Conservation (phyloP, 2,888 invertebrate species). For the Eupithecia subumbrata region DNA sequence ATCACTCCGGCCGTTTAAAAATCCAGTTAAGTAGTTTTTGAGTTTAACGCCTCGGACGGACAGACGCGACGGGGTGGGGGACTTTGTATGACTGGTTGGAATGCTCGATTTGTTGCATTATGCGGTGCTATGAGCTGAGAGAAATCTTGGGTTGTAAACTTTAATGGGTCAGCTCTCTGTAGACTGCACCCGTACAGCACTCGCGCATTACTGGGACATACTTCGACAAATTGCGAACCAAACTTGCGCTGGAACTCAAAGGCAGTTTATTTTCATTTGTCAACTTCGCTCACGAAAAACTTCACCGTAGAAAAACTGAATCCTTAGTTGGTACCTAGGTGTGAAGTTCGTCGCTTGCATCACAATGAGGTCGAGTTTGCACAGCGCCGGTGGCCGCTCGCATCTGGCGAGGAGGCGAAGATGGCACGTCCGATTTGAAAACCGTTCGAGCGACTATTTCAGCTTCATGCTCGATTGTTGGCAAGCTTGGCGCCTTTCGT, state of each 20-base stretch:
- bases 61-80: too few species aligned
- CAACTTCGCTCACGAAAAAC: slow-evolving; percentile 18
- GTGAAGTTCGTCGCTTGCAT: slow-evolving; percentile 13
- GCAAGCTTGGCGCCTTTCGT: slow-evolving; percentile 41
- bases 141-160: slow-evolving; percentile 14
- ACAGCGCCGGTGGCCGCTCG: slow-evolving; percentile 24
- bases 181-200: slow-evolving; percentile 13
- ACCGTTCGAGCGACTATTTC: slow-evolving; percentile 40
- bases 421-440: slow-evolving; percentile 44
- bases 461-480: slow-evolving; percentile 46
- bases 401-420: slow-evolving; percentile 30
- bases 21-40: too few species aligned
- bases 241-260: slow-evolving; percentile 17
- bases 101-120: slow-evolving; percentile 15
- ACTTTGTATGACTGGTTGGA: too few species aligned
- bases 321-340: neutral
- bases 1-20: too few species aligned
- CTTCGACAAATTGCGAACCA: slow-evolving; percentile 15
- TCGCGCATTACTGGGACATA: slow-evolving; percentile 12
- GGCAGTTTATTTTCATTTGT: slow-evolving; percentile 27
- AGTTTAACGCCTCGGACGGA: too few species aligned
- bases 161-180: slow-evolving; percentile 26
- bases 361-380: slow-evolving; percentile 29
- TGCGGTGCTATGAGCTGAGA: slow-evolving; percentile 7
- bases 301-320: slow-evolving; percentile 22